Percentiles rank a stretch among this genome's conserved stretches.
phyloP scores from a whole-genome alignment of 2,113 vertebrate species.

The Tachycineta bicolor region DNA sequence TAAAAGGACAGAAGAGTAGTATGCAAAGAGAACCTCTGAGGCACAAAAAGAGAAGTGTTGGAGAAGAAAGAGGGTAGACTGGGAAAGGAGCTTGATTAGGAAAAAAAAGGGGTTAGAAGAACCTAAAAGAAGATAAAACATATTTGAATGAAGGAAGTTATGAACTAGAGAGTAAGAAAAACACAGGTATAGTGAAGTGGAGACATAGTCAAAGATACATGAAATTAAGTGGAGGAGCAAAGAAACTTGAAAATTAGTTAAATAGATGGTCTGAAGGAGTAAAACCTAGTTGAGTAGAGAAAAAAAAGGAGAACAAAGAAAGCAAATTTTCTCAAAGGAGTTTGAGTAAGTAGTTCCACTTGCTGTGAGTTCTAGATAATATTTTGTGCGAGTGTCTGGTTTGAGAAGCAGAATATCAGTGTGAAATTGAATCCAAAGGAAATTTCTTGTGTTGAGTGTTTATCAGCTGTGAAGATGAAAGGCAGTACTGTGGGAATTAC shows the following conservation, averaged over 20 bases:
- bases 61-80: not conserved
- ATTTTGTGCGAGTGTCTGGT: not conserved
- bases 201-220: not conserved
- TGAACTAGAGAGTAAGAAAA: not conserved
- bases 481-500: not conserved
- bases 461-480: not conserved
- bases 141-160: not conserved
- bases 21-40: not conserved
- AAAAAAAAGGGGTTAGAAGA: not conserved
- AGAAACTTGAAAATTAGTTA: not conserved
- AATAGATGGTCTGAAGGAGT: not conserved
- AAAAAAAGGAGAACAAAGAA: not conserved
- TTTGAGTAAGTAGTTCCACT: not conserved
- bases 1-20: not conserved
- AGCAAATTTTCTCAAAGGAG: not conserved
- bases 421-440: not conserved
- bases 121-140: not conserved
- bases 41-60: not conserved
- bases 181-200: fast-evolving
- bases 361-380: not conserved
- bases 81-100: not conserved
- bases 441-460: not conserved
- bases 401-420: not conserved
- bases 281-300: not conserved
- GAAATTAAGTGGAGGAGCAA: not conserved